Conservation (phyloP, 1,140 invertebrate species). For the Pinna nobilis region DNA sequence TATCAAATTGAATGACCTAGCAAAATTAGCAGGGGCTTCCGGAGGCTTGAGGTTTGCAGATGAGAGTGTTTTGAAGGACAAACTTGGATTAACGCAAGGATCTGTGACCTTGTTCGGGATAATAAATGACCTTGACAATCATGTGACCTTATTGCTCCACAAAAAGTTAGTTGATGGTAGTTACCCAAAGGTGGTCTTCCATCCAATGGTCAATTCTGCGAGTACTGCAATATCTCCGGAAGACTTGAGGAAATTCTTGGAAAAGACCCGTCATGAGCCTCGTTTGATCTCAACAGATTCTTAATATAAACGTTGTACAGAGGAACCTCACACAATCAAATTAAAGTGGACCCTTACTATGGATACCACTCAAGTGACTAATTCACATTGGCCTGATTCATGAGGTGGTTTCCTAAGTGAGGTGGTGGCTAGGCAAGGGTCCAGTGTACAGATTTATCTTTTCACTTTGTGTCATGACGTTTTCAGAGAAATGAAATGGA, state of each 20-base stretch:
- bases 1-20: constrained; percentile 70
- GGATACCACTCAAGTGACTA: no score
- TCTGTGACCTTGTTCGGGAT: constrained; percentile 73
- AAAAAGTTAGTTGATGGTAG: constrained; percentile 52
- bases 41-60: constrained; percentile 72
- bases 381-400: no score
- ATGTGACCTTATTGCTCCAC: constrained; percentile 71
- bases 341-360: no score
- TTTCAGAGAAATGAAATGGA: no score
- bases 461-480: no score
- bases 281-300: no score
- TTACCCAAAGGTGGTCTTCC: constrained; percentile 66
- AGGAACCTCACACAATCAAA: no score
- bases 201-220: constrained; percentile 72
- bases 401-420: no score
- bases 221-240: constrained; percentile 58
- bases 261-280: constrained; percentile 61
- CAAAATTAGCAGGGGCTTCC: constrained; percentile 66
- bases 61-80: constrained; percentile 65
- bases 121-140: constrained; percentile 69
- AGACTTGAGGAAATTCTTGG: constrained; percentile 68
- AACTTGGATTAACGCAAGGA: constrained; percentile 71
- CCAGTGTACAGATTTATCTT: no score
- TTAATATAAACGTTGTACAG: no score
- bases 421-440: no score